Percentiles rank a stretch among this genome's conserved stretches.
Evolutionary conservation across 2,797 vertebrate genomes (phyloP).

Genomic region (Syngnathus acus): DNA sequence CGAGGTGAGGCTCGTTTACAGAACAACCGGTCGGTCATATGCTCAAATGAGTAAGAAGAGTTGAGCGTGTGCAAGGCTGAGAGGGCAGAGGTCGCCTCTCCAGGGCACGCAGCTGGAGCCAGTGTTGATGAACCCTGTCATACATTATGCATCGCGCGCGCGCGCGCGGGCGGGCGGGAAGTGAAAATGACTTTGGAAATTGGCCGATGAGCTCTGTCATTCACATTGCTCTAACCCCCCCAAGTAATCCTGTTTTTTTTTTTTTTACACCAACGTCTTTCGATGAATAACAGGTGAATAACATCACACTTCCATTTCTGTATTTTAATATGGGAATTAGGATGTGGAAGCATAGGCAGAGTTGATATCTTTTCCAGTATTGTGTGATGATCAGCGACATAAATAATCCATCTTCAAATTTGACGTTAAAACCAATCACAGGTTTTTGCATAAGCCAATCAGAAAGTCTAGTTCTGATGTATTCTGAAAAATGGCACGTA

Average conservation of each 20-base stretch:
- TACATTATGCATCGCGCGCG: conserved; percentile 44
- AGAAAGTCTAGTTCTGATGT: too few relatives aligned
- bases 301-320: conserved; percentile 33
- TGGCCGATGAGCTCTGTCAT: conserved; percentile 8
- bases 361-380: not conserved
- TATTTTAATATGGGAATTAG: conserved; percentile 14
- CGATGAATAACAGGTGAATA: conserved; percentile 33
- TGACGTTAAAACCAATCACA: too few relatives aligned
- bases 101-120: conserved; percentile 39
- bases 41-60: conserved; percentile 3
- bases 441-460: too few relatives aligned
- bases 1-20: conserved; percentile 11
- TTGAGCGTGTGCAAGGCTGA: not conserved
- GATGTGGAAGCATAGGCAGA: not conserved
- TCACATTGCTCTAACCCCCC: conserved; percentile 26
- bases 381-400: not conserved
- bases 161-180: conserved; percentile 11
- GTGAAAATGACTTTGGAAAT: conserved; percentile 50
- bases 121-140: conserved; percentile 42
- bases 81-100: conserved; percentile 20
- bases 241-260: conserved; percentile 29
- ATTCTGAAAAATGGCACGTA: too few relatives aligned
- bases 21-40: not conserved
- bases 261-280: conserved; percentile 34
- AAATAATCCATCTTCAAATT: too few relatives aligned